A percentile compares a stretch with the other conserved stretches of the same genome.
Evolutionary conservation across 1,140 invertebrate species (phyloP).

Genomic region (Zaprionus nigranus): DNA sequence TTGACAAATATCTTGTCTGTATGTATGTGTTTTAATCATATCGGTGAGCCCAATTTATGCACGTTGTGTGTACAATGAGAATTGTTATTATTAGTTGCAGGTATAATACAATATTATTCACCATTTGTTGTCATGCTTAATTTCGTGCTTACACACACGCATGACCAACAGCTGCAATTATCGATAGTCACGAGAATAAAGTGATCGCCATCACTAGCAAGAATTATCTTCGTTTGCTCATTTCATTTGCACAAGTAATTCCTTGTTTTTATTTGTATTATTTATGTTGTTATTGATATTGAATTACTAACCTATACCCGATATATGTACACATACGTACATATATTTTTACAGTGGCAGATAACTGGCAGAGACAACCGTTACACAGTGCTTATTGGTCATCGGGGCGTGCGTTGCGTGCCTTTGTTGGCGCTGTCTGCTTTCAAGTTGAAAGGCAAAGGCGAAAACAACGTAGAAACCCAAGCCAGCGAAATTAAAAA

Average conservation of each 20-base stretch:
- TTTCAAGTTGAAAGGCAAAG: constrained; percentile 41
- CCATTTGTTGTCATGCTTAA: constrained; percentile 28
- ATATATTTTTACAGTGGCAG: constrained; percentile 12
- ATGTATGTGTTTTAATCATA: neutral
- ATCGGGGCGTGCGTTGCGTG: constrained; percentile 41
- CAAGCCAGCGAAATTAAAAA: constrained; percentile 22
- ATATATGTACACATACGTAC: no score
- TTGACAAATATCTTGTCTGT: neutral
- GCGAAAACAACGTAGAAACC: constrained; percentile 27
- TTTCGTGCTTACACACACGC: constrained; percentile 8
- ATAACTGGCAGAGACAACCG: constrained; percentile 31
- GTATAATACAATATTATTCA: constrained; percentile 53
- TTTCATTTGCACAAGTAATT: neutral
- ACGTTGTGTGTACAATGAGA: neutral
- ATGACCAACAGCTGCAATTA: neutral
- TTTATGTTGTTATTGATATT: neutral
- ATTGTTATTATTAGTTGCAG: constrained; percentile 52
- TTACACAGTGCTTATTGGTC: constrained; percentile 43
- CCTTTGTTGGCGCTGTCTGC: constrained; percentile 27
- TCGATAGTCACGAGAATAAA: neutral
- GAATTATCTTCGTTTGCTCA: neutral
- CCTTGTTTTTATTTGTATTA: neutral
- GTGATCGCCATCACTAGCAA: neutral
- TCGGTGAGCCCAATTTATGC: neutral
- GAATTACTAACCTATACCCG: constrained; percentile 8